A percentile compares a stretch with the other conserved stretches of the same genome.
Conservation (phyloP, 2,113 vertebrate genomes). For the Castor canadensis region DNA sequence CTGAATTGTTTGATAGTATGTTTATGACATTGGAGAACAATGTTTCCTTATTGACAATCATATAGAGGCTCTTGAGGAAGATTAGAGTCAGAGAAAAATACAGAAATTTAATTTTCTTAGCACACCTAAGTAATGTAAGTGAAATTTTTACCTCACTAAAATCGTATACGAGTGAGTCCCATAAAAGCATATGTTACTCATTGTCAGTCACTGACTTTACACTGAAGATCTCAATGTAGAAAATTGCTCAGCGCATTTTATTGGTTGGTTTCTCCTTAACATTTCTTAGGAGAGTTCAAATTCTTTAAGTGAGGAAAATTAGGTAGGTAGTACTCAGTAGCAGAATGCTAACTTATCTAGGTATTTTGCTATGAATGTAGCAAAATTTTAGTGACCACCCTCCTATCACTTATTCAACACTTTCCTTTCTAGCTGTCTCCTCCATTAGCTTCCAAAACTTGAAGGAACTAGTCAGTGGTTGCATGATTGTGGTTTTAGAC, state of each 20-base stretch:
- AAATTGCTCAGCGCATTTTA: not conserved
- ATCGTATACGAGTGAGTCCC: not conserved
- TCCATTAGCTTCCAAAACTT: not conserved
- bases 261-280: not conserved
- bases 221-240: not conserved
- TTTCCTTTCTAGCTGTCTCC: not conserved
- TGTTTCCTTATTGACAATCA: not conserved
- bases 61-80: not conserved
- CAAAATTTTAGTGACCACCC: not conserved
- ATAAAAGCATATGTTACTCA: not conserved
- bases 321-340: not conserved
- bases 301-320: not conserved
- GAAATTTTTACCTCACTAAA: not conserved
- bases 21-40: not conserved
- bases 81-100: not conserved
- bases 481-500: not conserved
- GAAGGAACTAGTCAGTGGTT: not conserved
- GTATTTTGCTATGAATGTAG: not conserved
- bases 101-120: not conserved
- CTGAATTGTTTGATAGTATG: not conserved
- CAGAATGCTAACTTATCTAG: not conserved
- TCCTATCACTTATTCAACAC: not conserved
- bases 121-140: not conserved
- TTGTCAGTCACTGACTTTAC: not conserved
- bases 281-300: not conserved